Evolutionary conservation across 1,140 invertebrate genomes (phyloP).

Genomic region (Leptopilina boulardi): DNA sequence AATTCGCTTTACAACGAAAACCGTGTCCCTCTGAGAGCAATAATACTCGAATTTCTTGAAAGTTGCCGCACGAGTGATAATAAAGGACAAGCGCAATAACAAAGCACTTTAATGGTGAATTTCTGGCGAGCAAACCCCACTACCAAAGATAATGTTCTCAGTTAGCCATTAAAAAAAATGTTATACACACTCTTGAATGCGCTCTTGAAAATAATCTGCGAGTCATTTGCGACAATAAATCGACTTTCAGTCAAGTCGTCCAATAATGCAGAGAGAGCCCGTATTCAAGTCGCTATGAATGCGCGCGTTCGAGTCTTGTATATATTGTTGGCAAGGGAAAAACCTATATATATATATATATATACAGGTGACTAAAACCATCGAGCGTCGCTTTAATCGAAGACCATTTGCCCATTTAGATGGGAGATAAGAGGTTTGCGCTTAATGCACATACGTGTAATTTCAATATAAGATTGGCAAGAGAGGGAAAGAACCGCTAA

Average conservation of each 20-base stretch:
- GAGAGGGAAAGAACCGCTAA: constrained; percentile 43
- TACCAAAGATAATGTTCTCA: not conserved
- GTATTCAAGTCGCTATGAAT: not conserved
- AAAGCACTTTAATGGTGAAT: not conserved
- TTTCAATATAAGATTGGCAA: constrained; percentile 46
- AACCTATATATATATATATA: too few species aligned
- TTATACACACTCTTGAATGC: not conserved
- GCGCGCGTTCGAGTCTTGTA: not conserved
- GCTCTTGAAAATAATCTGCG: constrained; percentile 21
- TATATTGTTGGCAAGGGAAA: not conserved
- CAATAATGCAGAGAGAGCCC: not conserved
- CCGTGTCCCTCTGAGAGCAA: not conserved
- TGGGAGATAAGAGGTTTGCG: constrained; percentile 46
- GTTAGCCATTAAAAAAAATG: constrained; percentile 11
- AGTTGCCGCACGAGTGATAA: constrained; percentile 11
- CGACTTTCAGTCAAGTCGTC: constrained; percentile 9
- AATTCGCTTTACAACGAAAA: not conserved
- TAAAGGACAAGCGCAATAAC: constrained; percentile 10
- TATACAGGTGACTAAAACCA: constrained; percentile 53
- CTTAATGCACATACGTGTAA: constrained; percentile 51
- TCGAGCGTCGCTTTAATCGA: constrained; percentile 41
- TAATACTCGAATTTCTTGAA: constrained; percentile 20
- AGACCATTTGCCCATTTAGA: constrained; percentile 48
- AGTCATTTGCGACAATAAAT: constrained; percentile 24
- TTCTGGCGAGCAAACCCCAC: not conserved